Conservation (phyloP, 2,797 vertebrate genomes). For the Myripristis jacobus region DNA sequence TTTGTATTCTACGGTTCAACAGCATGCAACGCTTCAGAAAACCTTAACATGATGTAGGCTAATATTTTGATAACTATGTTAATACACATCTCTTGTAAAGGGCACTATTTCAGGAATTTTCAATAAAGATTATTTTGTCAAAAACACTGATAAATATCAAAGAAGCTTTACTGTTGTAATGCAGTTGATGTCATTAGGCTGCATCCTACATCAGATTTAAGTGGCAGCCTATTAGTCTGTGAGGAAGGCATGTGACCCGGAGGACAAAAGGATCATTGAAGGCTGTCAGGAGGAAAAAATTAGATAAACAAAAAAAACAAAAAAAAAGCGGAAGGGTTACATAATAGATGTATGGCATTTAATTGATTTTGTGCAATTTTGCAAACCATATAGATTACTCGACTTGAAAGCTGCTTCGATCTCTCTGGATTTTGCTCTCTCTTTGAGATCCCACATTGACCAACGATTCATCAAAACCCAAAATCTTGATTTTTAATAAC, state of each 20-base stretch:
- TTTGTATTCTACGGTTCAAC: background rate
- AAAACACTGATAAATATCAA: slow-evolving; percentile 15
- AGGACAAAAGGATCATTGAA: slow-evolving; percentile 44
- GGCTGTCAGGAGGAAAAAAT: background rate
- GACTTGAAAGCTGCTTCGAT: too few relatives aligned
- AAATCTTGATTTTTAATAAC: too few relatives aligned
- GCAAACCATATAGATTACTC: background rate
- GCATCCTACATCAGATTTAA: slow-evolving; percentile 13
- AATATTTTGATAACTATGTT: background rate
- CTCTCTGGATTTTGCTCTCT: too few relatives aligned
- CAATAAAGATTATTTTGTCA: slow-evolving; percentile 34
- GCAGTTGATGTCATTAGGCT: background rate
- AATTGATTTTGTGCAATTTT: background rate
- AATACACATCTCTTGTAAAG: slow-evolving; percentile 19
- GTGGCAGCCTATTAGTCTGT: slow-evolving; percentile 3
- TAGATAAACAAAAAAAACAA: background rate
- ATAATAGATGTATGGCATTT: background rate
- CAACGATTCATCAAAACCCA: too few relatives aligned
- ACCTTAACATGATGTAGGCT: background rate
- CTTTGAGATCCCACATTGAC: too few relatives aligned
- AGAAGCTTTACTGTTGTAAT: background rate
- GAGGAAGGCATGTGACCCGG: slow-evolving; percentile 32
- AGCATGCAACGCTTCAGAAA: background rate
- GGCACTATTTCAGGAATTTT: slow-evolving; percentile 4
- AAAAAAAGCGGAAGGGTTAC: background rate